Evolutionary conservation across 2,797 vertebrate species (phyloP).

Genomic region (Chelmon rostratus): DNA sequence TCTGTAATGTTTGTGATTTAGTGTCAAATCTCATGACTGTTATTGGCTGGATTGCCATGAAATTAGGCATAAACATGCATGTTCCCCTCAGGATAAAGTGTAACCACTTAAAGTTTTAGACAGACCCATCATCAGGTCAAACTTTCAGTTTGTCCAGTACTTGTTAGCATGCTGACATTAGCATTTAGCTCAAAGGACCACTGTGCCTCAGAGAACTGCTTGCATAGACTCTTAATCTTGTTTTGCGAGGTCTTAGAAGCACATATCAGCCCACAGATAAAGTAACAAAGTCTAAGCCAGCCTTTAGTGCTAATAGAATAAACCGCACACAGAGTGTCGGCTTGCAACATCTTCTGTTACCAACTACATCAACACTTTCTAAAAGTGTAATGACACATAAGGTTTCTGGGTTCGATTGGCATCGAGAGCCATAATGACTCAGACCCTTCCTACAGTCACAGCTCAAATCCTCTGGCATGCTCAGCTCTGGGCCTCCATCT

Average conservation of each 20-base stretch:
- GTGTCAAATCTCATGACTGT: neutral
- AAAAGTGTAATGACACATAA: slow-evolving; percentile 62
- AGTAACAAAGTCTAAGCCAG: slow-evolving; percentile 8
- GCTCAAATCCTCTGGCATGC: slow-evolving; percentile 64
- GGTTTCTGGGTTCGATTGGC: slow-evolving; percentile 71
- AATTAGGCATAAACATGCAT: neutral
- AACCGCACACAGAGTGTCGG: slow-evolving; percentile 17
- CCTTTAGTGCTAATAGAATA: slow-evolving; percentile 16
- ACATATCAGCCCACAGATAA: slow-evolving; percentile 14
- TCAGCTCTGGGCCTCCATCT: slow-evolving; percentile 50
- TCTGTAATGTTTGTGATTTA: neutral
- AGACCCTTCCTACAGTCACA: slow-evolving; percentile 61
- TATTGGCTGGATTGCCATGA: neutral
- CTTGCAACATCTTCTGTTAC: slow-evolving; percentile 30
- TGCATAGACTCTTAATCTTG: neutral
- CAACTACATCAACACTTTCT: slow-evolving; percentile 39
- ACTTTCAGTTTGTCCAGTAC: neutral
- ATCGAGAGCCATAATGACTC: slow-evolving; percentile 67
- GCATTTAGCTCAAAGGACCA: too few relatives aligned
- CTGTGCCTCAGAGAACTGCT: neutral
- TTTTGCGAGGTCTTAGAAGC: neutral
- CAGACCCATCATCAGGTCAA: neutral
- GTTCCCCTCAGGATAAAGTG: neutral
- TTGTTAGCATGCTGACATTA: too few relatives aligned
- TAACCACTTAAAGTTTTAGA: too few relatives aligned